These are phyloP conservation scores for Gymnarchus niloticus DNA, from an alignment of 2,113 vertebrate species.

Conservation along the genomic window DNA sequence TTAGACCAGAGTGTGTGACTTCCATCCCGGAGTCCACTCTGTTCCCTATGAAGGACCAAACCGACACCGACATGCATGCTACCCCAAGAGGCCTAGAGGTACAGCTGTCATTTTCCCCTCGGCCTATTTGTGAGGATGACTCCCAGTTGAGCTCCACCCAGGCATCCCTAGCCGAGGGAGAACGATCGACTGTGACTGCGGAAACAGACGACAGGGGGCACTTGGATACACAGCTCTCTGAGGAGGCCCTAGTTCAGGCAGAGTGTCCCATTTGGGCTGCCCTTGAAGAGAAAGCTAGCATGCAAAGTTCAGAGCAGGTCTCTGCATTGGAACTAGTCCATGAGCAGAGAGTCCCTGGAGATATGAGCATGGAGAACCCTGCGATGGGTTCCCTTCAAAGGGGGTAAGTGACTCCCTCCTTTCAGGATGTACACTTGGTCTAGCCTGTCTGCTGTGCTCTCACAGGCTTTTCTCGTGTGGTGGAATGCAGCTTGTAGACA, in stretches of 20 bases:
- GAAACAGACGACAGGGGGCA: neutral
- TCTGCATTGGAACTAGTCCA: constrained; percentile 21
- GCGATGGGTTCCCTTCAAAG: neutral
- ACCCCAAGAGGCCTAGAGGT: neutral
- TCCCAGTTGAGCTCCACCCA: neutral
- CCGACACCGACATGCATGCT: neutral
- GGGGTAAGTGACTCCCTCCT: constrained; percentile 20
- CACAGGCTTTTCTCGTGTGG: neutral
- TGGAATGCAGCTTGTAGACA: neutral
- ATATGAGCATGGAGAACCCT: neutral
- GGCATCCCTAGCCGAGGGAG: neutral
- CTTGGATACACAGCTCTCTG: constrained; percentile 17
- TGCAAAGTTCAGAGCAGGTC: constrained; percentile 34
- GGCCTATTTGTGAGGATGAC: neutral
- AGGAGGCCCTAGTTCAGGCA: constrained; percentile 29
- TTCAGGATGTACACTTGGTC: neutral
- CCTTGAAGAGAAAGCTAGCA: constrained; percentile 47
- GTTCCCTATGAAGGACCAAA: neutral
- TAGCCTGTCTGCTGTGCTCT: neutral
- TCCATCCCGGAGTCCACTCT: neutral
- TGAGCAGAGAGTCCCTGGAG: constrained; percentile 27
- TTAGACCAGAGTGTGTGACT: constrained; percentile 2
- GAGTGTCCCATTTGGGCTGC: constrained; percentile 56
- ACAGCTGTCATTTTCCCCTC: neutral
- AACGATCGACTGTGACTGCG: neutral